phyloP scores from a whole-genome alignment of 2,113 vertebrate species.

The Cynoglossus semilaevis region DNA sequence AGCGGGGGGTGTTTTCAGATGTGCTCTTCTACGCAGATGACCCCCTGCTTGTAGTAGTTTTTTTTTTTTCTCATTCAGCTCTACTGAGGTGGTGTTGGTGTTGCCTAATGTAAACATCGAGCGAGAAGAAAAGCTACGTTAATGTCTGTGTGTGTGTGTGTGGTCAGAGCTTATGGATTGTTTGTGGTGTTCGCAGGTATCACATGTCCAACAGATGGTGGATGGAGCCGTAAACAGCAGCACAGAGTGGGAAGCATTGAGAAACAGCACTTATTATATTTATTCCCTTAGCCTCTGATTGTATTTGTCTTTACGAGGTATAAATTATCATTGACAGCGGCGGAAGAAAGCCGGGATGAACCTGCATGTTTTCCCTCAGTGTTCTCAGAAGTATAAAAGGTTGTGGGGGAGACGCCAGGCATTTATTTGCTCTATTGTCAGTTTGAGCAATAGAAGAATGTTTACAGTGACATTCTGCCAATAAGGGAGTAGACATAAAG shows the following conservation, averaged over 20 bases:
- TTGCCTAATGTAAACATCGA: neutral
- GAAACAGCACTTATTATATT: conserved; percentile 16
- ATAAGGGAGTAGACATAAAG: conserved; percentile 36
- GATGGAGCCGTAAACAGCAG: conserved; percentile 24
- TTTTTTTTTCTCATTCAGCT: neutral
- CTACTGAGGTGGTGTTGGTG: neutral
- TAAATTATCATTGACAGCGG: conserved; percentile 75
- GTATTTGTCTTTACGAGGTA: conserved; percentile 15
- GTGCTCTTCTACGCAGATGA: neutral
- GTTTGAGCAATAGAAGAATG: conserved; percentile 39
- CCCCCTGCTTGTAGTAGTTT: conserved; percentile 1
- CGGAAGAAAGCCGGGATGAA: conserved; percentile 71
- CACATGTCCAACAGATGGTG: conserved; percentile 35
- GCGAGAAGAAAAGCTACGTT: too few species aligned
- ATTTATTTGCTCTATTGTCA: conserved; percentile 35
- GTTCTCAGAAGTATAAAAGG: conserved; percentile 8
- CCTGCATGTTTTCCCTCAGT: conserved; percentile 79
- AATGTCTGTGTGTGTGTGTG: neutral
- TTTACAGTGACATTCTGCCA: conserved; percentile 47
- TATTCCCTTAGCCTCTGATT: conserved; percentile 10
- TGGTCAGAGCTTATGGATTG: neutral
- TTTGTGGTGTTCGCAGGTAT: conserved; percentile 25
- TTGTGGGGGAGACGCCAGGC: neutral
- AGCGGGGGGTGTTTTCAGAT: conserved; percentile 12
- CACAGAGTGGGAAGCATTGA: conserved; percentile 4